A percentile compares a stretch with the other conserved stretches of the same genome.
These are phyloP conservation scores for Platorchestia sp. DNA, from an alignment of 1,140 invertebrate species.

Conservation along the genomic window DNA sequence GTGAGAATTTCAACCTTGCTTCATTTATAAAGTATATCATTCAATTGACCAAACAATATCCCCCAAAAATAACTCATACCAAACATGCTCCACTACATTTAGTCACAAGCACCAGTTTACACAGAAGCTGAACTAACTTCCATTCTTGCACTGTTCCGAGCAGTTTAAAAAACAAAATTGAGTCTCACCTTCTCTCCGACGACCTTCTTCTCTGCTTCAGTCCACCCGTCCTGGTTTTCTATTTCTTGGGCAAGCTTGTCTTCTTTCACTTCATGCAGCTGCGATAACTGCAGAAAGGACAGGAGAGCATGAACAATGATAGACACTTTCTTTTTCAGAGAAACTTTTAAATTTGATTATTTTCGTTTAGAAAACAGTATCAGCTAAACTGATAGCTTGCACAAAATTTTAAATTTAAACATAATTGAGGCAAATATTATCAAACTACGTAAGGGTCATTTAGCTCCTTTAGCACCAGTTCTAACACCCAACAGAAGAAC, in stretches of 20 bases:
- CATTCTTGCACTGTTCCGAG: no score
- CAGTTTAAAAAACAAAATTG: no score
- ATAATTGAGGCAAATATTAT: no score
- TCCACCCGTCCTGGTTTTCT: background rate
- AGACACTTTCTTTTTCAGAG: background rate
- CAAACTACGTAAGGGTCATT: no score
- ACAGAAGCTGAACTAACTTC: no score
- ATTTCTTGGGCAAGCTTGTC: background rate
- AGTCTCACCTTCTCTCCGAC: constrained; percentile 11
- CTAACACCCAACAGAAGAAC: background rate
- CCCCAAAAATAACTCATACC: no score
- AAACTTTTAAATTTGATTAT: background rate
- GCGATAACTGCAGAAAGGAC: background rate
- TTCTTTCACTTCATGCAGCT: constrained; percentile 20
- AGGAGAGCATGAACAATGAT: background rate
- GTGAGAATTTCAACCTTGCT: no score
- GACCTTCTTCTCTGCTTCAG: background rate
- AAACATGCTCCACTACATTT: no score
- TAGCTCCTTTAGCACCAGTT: no score
- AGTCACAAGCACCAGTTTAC: no score
- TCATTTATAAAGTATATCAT: no score
- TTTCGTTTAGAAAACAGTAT: background rate
- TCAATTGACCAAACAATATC: no score
- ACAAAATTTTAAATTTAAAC: background rate
- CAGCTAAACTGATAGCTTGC: background rate